phyloP scores from a whole-genome alignment of 2,888 invertebrate genomes.

The Monoplex corrugatus region DNA sequence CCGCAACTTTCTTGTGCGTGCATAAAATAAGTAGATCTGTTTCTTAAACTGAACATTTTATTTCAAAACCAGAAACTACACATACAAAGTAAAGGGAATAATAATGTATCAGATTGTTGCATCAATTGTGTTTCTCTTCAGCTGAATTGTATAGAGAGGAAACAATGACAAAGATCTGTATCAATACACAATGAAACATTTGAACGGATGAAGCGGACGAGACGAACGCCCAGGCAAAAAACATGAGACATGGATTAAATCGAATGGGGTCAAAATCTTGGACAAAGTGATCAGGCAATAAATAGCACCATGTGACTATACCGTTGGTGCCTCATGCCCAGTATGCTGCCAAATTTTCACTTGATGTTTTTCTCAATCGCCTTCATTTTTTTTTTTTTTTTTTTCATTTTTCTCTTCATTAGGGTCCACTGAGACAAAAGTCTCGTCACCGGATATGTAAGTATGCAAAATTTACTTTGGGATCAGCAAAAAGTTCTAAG shows the following conservation, averaged over 20 bases:
- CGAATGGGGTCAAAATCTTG: not conserved
- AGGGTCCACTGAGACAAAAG: conserved; percentile 41
- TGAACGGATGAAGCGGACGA: not conserved
- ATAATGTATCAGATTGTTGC: too few species aligned
- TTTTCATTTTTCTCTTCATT: not conserved
- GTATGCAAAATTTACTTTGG: conserved; percentile 21
- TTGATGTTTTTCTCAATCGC: conserved; percentile 20
- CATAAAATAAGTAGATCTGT: too few species aligned
- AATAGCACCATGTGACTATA: conserved; percentile 29
- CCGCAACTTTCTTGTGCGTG: too few species aligned
- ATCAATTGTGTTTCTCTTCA: not conserved
- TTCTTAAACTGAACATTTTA: too few species aligned
- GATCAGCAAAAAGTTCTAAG: conserved; percentile 15
- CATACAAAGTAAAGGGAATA: too few species aligned
- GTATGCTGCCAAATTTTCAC: conserved; percentile 19
- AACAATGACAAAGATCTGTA: not conserved
- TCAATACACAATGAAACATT: not conserved
- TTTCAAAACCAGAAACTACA: not conserved
- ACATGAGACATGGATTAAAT: not conserved
- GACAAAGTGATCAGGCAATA: conserved; percentile 32
- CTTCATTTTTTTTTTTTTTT: conserved; percentile 8
- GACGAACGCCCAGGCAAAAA: not conserved
- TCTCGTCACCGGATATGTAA: conserved; percentile 52
- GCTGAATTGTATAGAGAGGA: not conserved
- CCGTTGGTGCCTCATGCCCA: not conserved